Evolutionary conservation across 2,113 vertebrate genomes (phyloP).

Genomic region (Tenrec ecaudatus): DNA sequence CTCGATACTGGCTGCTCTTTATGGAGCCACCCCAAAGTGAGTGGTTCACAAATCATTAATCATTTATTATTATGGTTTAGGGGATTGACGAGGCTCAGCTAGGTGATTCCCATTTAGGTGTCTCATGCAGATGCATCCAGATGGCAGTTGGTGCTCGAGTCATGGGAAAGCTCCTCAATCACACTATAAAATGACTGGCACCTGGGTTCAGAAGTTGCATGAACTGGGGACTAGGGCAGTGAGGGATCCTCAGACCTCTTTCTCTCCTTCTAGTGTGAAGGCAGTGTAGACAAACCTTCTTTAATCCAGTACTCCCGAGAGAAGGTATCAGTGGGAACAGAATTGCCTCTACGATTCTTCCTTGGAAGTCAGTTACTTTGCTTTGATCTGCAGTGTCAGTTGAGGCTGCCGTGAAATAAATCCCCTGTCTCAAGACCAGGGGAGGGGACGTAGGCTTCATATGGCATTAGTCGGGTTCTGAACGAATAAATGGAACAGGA

Average conservation of each 20-base stretch:
- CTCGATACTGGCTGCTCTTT: too few species aligned
- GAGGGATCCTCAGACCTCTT: background rate
- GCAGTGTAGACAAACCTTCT: too few species aligned
- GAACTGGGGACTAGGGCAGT: rapidly evolving
- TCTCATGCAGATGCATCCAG: background rate
- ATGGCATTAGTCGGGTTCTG: background rate
- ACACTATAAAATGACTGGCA: background rate
- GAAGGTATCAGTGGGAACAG: background rate
- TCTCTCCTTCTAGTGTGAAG: too few species aligned
- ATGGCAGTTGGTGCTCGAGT: background rate
- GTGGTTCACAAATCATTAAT: background rate
- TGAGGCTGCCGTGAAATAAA: rapidly evolving
- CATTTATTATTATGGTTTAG: background rate
- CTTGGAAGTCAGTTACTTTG: background rate
- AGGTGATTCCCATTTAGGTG: background rate
- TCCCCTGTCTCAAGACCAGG: background rate
- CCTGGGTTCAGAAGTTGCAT: background rate
- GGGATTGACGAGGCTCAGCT: background rate
- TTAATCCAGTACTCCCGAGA: background rate
- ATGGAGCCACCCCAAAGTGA: background rate
- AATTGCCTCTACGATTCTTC: background rate
- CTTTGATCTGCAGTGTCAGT: background rate
- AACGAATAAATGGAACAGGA: background rate
- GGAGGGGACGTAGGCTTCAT: background rate
- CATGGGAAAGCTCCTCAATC: background rate